Evolutionary conservation across 2,888 invertebrate genomes (phyloP).

Genomic region (Hoplodrina blanda): DNA sequence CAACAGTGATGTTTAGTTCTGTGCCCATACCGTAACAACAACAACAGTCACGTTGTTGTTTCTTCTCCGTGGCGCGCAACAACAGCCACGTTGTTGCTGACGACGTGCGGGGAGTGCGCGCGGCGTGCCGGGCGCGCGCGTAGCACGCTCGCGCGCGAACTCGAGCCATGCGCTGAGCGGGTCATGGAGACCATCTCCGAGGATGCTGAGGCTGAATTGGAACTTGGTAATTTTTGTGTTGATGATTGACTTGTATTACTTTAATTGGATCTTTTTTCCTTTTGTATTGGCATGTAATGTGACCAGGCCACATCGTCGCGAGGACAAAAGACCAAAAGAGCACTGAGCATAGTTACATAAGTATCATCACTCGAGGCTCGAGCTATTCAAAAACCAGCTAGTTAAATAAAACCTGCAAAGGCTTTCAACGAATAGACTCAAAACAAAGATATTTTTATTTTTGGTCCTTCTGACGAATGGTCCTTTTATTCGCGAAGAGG

Average conservation of each 20-base stretch:
- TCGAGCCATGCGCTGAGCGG: constrained; percentile 82
- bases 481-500: no score
- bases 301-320: no score
- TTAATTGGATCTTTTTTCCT: no score
- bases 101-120: constrained; percentile 80
- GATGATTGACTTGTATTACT: not conserved
- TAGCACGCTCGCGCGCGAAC: constrained; percentile 80
- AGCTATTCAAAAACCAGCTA: no score
- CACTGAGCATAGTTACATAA: no score
- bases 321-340: no score
- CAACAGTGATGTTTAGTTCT: constrained; percentile 40
- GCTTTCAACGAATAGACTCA: no score
- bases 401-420: no score
- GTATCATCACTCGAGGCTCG: no score
- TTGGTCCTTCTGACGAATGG: no score
- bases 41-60: constrained; percentile 23
- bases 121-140: constrained; percentile 82
- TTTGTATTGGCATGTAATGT: no score
- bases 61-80: constrained; percentile 25
- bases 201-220: constrained; percentile 92
- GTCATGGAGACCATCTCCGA: constrained; percentile 93
- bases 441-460: no score
- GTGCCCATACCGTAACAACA: constrained; percentile 47
- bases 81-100: constrained; percentile 73
- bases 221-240: constrained; percentile 91